Conservation (phyloP, 2,888 invertebrate genomes). For the Odontothrips loti region DNA sequence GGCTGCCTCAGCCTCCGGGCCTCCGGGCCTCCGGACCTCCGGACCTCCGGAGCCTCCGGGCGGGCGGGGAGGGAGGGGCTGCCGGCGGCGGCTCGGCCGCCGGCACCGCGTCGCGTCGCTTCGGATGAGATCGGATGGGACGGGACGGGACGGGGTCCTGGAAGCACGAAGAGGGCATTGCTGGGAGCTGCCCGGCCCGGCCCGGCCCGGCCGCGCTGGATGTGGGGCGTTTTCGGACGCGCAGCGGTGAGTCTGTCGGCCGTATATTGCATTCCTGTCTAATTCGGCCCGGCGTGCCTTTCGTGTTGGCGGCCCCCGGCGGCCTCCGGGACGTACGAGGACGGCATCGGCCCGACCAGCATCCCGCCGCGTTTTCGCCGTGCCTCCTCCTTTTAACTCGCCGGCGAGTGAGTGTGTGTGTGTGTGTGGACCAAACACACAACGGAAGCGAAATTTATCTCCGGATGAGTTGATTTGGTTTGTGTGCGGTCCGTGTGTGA, state of each 20-base stretch:
- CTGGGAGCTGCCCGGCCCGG: background rate
- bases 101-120: too few relatives aligned
- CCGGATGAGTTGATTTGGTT: background rate
- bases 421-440: background rate
- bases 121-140: too few relatives aligned
- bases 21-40: background rate
- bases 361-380: background rate
- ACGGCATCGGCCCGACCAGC: too few relatives aligned
- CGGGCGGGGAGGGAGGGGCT: background rate
- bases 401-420: background rate
- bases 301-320: background rate
- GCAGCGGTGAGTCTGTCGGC: background rate
- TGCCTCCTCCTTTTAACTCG: conserved; percentile 11
- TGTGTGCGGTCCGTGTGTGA: too few relatives aligned
- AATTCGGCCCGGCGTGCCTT: conserved; percentile 17
- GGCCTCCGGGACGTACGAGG: too few relatives aligned
- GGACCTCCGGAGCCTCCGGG: background rate
- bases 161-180: background rate
- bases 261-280: conserved; percentile 24
- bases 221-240: background rate
- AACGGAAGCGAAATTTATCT: conserved; percentile 20
- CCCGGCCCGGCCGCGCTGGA: background rate
- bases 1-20: background rate
- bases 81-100: background rate
- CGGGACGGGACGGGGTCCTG: background rate